Percentiles rank a stretch among this genome's conserved stretches.
Conservation (phyloP, 2,888 invertebrate genomes). For the Anagyrus pseudococci region DNA sequence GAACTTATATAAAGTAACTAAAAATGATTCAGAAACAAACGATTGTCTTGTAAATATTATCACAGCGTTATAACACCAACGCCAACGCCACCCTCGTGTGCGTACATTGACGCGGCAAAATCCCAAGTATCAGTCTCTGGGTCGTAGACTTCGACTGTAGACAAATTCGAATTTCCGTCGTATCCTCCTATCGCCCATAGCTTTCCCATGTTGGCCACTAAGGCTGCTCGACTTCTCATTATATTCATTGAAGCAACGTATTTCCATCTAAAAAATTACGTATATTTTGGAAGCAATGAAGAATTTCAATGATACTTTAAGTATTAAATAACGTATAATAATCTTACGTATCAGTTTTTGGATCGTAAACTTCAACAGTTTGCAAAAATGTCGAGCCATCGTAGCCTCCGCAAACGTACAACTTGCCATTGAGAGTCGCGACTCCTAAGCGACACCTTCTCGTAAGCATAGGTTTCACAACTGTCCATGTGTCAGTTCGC, state of each 20-base stretch:
- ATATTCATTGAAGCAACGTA: conserved; percentile 82
- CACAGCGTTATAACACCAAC: conserved; percentile 78
- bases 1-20: conserved; percentile 15
- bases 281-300: too few species aligned
- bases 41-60: conserved; percentile 40
- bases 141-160: conserved; percentile 85
- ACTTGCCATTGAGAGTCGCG: conserved; percentile 79
- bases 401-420: conserved; percentile 86
- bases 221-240: conserved; percentile 80
- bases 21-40: conserved; percentile 15
- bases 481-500: conserved; percentile 74
- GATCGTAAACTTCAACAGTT: conserved; percentile 83
- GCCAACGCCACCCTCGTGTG: conserved; percentile 90
- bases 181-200: conserved; percentile 84
- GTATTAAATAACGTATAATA: conserved; percentile 17
- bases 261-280: conserved; percentile 69
- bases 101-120: conserved; percentile 79
- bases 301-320: too few species aligned
- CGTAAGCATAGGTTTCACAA: conserved; percentile 80
- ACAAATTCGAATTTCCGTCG: conserved; percentile 80
- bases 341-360: conserved; percentile 70
- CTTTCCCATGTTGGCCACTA: conserved; percentile 84
- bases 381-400: conserved; percentile 84
- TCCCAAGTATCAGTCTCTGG: conserved; percentile 76
- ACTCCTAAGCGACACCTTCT: conserved; percentile 84